These are phyloP conservation scores for Bombus confusus DNA, from an alignment of 1,140 invertebrate genomes.

Conservation along the genomic window DNA sequence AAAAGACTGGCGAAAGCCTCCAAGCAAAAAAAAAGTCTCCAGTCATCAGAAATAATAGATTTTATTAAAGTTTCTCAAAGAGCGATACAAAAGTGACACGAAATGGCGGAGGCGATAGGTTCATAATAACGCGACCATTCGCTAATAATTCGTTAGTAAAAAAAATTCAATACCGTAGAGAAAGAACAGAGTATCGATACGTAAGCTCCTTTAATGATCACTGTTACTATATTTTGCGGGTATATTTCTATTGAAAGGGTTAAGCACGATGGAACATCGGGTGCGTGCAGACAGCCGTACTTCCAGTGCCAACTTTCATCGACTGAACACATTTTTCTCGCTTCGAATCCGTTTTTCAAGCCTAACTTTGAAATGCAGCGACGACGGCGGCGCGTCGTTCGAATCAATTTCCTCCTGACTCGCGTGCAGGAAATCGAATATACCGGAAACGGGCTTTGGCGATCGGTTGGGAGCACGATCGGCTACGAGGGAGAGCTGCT, in stretches of 20 bases:
- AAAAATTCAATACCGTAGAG: no score
- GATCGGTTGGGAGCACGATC: slow-evolving; percentile 28
- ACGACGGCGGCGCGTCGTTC: slow-evolving; percentile 37
- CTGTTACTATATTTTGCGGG: background rate
- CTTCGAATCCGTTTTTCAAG: slow-evolving; percentile 6
- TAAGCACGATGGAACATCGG: background rate
- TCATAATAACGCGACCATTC: no score
- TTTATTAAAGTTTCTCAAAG: no score
- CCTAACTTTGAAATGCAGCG: slow-evolving; percentile 26
- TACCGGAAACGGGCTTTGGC: slow-evolving; percentile 58
- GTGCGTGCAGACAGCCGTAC: no score
- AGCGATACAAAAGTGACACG: no score
- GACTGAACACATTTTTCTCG: background rate
- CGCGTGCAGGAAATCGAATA: slow-evolving; percentile 72
- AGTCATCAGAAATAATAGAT: no score
- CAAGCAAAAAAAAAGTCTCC: no score
- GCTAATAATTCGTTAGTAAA: no score
- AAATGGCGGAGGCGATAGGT: no score
- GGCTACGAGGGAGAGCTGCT: slow-evolving; percentile 14
- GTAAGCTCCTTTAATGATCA: no score
- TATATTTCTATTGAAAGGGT: background rate
- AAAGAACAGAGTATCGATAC: no score
- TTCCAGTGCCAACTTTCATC: background rate
- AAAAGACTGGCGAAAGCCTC: no score
- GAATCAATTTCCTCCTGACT: slow-evolving; percentile 71